A percentile compares a stretch with the other conserved stretches of the same genome.
phyloP scores from a whole-genome alignment of 2,888 invertebrate genomes.

The Helobdella robusta region DNA sequence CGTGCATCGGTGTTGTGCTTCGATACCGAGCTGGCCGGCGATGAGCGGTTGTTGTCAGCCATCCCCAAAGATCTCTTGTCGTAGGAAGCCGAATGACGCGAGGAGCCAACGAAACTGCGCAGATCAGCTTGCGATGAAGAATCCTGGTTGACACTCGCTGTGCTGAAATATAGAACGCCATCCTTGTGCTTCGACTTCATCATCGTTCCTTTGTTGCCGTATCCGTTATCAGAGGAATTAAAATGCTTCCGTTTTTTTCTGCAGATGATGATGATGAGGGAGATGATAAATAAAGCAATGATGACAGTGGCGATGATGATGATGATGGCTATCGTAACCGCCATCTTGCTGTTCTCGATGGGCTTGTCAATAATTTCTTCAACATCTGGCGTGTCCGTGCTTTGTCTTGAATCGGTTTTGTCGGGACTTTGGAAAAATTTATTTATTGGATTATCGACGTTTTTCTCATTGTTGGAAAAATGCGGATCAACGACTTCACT shows the following conservation, averaged over 20 bases:
- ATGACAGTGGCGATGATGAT: slow-evolving; percentile 21
- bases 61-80: background rate
- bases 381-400: too few species aligned
- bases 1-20: background rate
- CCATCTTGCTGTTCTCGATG: background rate
- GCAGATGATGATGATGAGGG: slow-evolving; percentile 15
- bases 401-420: too few species aligned
- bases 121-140: background rate
- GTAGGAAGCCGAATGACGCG: background rate
- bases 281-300: slow-evolving; percentile 23
- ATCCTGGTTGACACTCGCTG: background rate
- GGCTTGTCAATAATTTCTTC: too few species aligned
- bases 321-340: slow-evolving; percentile 11
- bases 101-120: background rate
- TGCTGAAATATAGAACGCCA: slow-evolving; percentile 30
- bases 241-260: background rate
- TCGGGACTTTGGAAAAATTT: too few species aligned
- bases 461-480: too few species aligned
- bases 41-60: slow-evolving; percentile 4
- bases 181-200: slow-evolving; percentile 29
- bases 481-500: too few species aligned
- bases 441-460: too few species aligned
- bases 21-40: background rate
- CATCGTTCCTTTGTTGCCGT: slow-evolving; percentile 11
- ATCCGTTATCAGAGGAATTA: background rate